A percentile compares a stretch with the other conserved stretches of the same genome.
Conservation (phyloP, 2,888 invertebrate genomes). For the Ametastegia equiseti region DNA sequence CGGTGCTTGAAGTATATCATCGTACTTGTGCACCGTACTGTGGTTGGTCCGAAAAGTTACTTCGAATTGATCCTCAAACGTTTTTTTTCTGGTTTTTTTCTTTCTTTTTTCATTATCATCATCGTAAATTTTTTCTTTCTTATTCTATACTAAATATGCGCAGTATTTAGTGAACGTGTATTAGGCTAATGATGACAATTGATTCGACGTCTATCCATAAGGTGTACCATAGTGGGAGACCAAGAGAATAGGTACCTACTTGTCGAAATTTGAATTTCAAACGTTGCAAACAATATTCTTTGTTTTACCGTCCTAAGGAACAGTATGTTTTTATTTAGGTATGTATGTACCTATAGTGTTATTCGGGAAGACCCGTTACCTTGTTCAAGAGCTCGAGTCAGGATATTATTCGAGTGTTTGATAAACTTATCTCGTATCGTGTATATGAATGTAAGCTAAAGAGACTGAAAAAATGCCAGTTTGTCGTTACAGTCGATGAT, state of each 20-base stretch:
- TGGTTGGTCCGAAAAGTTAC: background rate
- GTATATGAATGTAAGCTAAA: constrained; percentile 22
- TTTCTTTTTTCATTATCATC: background rate
- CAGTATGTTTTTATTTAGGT: background rate
- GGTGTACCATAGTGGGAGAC: background rate
- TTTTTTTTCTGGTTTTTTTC: background rate
- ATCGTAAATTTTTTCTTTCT: background rate
- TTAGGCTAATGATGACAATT: background rate
- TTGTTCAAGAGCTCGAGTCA: constrained; percentile 21
- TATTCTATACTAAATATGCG: background rate
- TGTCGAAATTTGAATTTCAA: constrained; percentile 23
- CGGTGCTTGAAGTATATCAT: background rate
- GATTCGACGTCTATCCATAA: background rate
- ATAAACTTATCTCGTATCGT: constrained; percentile 15
- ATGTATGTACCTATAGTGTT: background rate
- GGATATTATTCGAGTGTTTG: constrained; percentile 37
- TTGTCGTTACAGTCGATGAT: background rate
- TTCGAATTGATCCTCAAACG: background rate
- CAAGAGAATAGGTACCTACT: background rate
- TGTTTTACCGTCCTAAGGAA: constrained; percentile 18
- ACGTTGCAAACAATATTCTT: constrained; percentile 27
- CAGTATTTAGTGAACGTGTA: background rate
- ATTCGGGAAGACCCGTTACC: constrained; percentile 18
- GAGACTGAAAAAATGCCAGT: background rate
- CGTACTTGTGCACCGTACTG: background rate